These are phyloP conservation scores for Andricus curvator DNA, from an alignment of 2,888 invertebrate species.

Conservation along the genomic window DNA sequence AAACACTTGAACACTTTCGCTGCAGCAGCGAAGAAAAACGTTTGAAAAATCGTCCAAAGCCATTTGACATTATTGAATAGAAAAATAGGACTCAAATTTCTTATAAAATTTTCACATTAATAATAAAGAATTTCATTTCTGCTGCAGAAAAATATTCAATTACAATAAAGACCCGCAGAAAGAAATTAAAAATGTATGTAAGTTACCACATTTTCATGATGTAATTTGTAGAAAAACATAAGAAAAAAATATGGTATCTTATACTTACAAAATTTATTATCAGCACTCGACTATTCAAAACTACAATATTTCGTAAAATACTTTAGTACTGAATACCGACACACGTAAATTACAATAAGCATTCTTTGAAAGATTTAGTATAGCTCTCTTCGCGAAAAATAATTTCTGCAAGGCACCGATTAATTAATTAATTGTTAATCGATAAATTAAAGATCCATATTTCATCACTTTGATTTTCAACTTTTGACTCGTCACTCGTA, in stretches of 20 bases:
- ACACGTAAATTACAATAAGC: neutral
- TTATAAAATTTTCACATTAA: neutral
- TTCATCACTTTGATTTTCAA: neutral
- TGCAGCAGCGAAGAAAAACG: neutral
- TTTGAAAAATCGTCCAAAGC: neutral
- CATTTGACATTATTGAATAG: neutral
- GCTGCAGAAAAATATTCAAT: neutral
- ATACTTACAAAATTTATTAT: neutral
- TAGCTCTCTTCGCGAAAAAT: neutral
- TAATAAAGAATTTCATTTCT: neutral
- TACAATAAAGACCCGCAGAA: neutral
- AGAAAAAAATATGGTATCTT: neutral
- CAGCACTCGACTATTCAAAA: neutral
- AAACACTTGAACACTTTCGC: neutral
- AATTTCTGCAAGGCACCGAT: neutral
- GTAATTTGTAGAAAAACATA: neutral
- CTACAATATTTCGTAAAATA: neutral
- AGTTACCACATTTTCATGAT: neutral
- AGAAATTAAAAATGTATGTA: neutral
- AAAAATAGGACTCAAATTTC: neutral
- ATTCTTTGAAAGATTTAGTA: constrained; percentile 17
- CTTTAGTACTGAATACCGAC: neutral
- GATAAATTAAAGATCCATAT: neutral
- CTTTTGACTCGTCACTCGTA: neutral
- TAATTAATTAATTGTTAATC: neutral